Conservation (phyloP, 2,113 vertebrate genomes). For the Dasyurus viverrinus region DNA sequence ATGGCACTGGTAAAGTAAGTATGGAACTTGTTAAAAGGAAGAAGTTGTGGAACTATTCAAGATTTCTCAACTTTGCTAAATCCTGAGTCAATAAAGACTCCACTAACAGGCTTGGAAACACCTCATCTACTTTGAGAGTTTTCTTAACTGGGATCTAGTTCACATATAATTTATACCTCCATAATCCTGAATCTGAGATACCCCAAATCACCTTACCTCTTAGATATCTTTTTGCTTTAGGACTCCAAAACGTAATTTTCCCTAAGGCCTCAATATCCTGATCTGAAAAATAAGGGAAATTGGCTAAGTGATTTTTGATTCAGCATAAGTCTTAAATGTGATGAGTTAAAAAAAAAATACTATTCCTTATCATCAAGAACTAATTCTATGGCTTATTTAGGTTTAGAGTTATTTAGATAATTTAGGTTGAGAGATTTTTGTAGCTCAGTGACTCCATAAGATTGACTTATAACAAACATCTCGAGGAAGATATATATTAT, state of each 20-base stretch:
- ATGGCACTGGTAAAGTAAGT: not conserved
- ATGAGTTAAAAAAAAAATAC: not conserved
- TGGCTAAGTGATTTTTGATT: not conserved
- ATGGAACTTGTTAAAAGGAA: not conserved
- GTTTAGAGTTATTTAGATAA: not conserved
- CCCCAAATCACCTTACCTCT: not conserved
- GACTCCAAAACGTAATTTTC: not conserved
- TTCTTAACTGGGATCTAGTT: not conserved
- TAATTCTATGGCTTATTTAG: not conserved
- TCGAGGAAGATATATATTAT: not conserved
- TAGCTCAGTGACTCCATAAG: not conserved
- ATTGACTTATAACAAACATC: not conserved
- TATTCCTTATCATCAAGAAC: not conserved
- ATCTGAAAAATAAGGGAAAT: not conserved
- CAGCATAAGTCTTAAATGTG: not conserved
- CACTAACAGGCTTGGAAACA: not conserved
- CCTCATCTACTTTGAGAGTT: not conserved
- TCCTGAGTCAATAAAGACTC: not conserved
- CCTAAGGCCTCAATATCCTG: not conserved
- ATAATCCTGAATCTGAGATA: not conserved
- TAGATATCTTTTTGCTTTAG: not conserved
- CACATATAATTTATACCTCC: not conserved
- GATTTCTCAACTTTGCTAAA: not conserved
- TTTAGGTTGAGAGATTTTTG: not conserved
- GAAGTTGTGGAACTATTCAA: not conserved